Conservation (phyloP, 2,888 invertebrate genomes). For the Amiota minor region DNA sequence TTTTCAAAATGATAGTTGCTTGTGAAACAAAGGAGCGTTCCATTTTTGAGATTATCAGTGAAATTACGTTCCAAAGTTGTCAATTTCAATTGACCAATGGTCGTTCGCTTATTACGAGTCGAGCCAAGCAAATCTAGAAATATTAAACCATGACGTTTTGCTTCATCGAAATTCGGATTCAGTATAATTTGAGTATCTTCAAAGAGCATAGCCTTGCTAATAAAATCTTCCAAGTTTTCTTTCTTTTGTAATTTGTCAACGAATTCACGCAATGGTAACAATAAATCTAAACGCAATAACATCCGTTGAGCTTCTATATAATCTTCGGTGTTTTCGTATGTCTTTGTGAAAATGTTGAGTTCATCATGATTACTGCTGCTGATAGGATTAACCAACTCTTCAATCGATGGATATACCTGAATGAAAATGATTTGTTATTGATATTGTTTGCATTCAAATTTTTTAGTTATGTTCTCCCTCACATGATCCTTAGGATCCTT, state of each 20-base stretch:
- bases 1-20: constrained; percentile 17
- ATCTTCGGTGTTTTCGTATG: constrained; percentile 77
- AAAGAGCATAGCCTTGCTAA: constrained; percentile 41
- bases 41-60: constrained; percentile 70
- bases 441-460: neutral
- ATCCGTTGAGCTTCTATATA: constrained; percentile 88
- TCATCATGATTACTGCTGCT: constrained; percentile 74
- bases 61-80: constrained; percentile 10
- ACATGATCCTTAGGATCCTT: neutral
- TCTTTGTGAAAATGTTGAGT: constrained; percentile 18
- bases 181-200: constrained; percentile 61
- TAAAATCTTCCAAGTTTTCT: constrained; percentile 25
- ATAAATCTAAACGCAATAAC: constrained; percentile 85
- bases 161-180: constrained; percentile 58
- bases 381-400: constrained; percentile 68
- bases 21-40: constrained; percentile 75
- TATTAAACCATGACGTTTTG: constrained; percentile 58
- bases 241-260: constrained; percentile 45
- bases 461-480: neutral
- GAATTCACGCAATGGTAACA: constrained; percentile 79
- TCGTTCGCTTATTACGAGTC: constrained; percentile 26
- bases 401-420: constrained; percentile 75
- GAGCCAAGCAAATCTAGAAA: constrained; percentile 58
- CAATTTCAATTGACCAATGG: neutral
- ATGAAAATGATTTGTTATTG: neutral